Base-by-base conservation (phyloP, 2,888 invertebrate genomes). In the Erpobdella octoculata region DNA sequence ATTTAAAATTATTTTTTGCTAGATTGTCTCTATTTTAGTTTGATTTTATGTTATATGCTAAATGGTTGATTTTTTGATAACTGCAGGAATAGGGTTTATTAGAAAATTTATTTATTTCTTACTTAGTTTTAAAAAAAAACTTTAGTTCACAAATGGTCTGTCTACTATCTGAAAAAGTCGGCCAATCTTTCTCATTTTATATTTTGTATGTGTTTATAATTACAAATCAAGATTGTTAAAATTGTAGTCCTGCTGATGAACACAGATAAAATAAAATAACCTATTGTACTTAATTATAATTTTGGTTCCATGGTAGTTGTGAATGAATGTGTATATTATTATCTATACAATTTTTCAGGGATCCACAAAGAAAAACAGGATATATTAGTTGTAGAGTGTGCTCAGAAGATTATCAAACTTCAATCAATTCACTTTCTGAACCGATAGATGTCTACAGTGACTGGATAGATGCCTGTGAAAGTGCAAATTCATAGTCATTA, bases 391-490 rank as follows among this genome's bases (percentile, higher is more conserved):
- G 97, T 84, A 86, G 92, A 77, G 94, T 98, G 1, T 98, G 97
- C 81, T 84, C 92, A 80, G 97, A 98, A 86, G 94, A 93, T 81
- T 97, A 92, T 84, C 96, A 72, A 35, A 72, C 72, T 9, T 37
- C 62, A 38, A 72, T 72, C 33, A 72, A 70, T 28, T 62, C 71
- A 28, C 86, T 98, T 73, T 95, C 96, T 9, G 97, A 98, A 83
- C 91, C 97, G 6, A 89, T 98, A 77, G 98, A 98, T 86, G 97
- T 98, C 21, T 98, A 97, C 83, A 95, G 96, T 84, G 96, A 97
- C 83, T 98, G 97, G 97, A 95, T 98, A 74, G 97, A 98, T 86
- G 97, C 96, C 0, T 98, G 97, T 85, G 97, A 98, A 87, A 88
- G 87, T 78, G 96, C 95, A 71, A 98, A 93, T 48, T 53, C 70